Base-by-base conservation (phyloP, 53 echinoderm and acorn worm species). In the Luidia sarsii region DNA sequence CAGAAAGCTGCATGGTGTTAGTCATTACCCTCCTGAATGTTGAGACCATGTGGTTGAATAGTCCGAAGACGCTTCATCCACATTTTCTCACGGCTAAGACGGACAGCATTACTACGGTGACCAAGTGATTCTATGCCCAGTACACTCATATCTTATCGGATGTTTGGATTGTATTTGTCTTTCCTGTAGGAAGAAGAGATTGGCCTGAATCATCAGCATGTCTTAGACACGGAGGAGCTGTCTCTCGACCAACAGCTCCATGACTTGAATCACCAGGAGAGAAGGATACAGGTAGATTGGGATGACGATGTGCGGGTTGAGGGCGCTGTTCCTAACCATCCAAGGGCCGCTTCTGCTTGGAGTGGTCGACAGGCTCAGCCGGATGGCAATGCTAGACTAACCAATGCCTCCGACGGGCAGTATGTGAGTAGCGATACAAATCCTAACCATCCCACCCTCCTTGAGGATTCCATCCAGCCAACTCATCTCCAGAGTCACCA, bases 141-240 rank as follows among this genome's bases (percentile, higher is more conserved):
- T n/a, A n/a, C n/a, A n/a, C n/a, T n/a, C n/a, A n/a, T n/a, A n/a
- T n/a, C n/a, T n/a, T n/a, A n/a, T n/a, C n/a, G n/a, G n/a, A n/a
- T n/a, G n/a, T n/a, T n/a, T n/a, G n/a, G 30, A 20, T 19, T 52
- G 31, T 32, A 24, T 50, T 70, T 1, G 15, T 18, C 33, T 70
- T 19, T 20, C 32, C 52, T 18, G 9, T 6, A 72, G 72, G 72
- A 35, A 56, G 72, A 72, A 57, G 72, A 72, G 25, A n/a, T 10
- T 3, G 35, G 22, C 15, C 54, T 72, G 72, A 72, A 38, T 38
- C 18, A 57, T 14, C 9, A 56, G 22, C 38, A 55, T 10, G 25
- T 56, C 6, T 5, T 39, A 3, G 37, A 38, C 36, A 15, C 8
- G 23, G 20, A 72, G 33, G 30, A 34, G 19, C 15, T 16, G 11